Conservation (phyloP, 2,888 invertebrate species). For the Plebejus melissa region DNA sequence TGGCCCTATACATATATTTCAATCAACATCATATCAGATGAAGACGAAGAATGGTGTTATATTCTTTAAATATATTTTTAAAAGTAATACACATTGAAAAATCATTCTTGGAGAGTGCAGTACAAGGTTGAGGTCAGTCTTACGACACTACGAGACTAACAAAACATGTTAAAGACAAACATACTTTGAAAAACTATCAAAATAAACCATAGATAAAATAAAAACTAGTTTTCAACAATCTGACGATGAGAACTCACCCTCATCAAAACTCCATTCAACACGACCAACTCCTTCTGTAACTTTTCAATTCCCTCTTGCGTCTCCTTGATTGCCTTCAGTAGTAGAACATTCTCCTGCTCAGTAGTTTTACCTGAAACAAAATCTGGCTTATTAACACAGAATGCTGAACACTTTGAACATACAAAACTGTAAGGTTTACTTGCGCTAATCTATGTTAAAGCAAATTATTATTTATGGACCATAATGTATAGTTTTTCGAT, state of each 20-base stretch:
- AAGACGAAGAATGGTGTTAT: neutral
- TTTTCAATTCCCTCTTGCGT: slow-evolving; percentile 91
- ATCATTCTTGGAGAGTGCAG: neutral
- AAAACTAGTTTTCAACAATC: slow-evolving; percentile 24
- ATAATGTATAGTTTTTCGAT: too few species aligned
- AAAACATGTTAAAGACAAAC: neutral
- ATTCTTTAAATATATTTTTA: neutral
- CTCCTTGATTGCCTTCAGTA: slow-evolving; percentile 89
- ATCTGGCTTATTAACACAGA: too few species aligned
- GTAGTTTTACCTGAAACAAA: slow-evolving; percentile 66
- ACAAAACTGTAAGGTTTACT: too few species aligned
- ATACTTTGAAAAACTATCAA: slow-evolving; percentile 8
- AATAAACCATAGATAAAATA: slow-evolving; percentile 9
- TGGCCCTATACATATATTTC: too few species aligned
- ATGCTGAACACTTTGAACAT: too few species aligned
- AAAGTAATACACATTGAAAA: neutral
- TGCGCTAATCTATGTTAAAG: too few species aligned
- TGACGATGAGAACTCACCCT: slow-evolving; percentile 59
- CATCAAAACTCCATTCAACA: slow-evolving; percentile 59
- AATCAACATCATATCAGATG: too few species aligned
- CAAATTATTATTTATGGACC: too few species aligned
- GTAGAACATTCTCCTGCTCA: slow-evolving; percentile 85
- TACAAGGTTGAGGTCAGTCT: slow-evolving; percentile 4
- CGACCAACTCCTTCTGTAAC: slow-evolving; percentile 82
- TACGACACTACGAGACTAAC: neutral